Conservation (phyloP, 2,113 vertebrate genomes). For the Steatornis caripensis region DNA sequence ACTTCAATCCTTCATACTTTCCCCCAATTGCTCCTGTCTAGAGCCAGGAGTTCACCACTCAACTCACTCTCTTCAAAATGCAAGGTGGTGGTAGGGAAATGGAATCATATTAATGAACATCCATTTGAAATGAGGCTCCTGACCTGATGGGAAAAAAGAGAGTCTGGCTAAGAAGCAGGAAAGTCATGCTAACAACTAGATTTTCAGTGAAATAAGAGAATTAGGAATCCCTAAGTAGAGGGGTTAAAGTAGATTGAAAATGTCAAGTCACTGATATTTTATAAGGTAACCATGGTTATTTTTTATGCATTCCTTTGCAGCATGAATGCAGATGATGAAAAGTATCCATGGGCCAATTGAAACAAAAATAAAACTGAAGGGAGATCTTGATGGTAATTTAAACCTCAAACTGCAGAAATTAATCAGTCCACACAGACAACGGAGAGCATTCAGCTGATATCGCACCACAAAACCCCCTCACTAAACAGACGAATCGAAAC, state of each 20-base stretch:
- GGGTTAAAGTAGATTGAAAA: background rate
- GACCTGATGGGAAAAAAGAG: background rate
- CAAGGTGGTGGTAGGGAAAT: background rate
- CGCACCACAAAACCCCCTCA: background rate
- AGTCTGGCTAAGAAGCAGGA: background rate
- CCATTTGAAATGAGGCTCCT: background rate
- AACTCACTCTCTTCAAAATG: background rate
- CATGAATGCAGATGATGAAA: background rate
- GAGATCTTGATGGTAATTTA: background rate
- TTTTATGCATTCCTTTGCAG: background rate
- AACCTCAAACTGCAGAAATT: slow-evolving; percentile 10
- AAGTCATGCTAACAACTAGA: background rate
- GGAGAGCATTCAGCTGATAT: background rate
- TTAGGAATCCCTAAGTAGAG: background rate
- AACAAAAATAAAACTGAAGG: slow-evolving; percentile 3
- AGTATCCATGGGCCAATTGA: background rate
- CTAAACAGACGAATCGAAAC: background rate
- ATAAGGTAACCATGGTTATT: background rate
- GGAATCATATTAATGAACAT: background rate
- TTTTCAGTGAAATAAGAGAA: slow-evolving; percentile 11
- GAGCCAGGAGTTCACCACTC: background rate
- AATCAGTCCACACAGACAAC: slow-evolving; percentile 31
- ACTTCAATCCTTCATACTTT: background rate
- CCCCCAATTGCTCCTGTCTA: background rate
- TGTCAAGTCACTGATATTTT: background rate